phyloP scores from a whole-genome alignment of 2,888 invertebrate genomes.

The Crematogaster levior region DNA sequence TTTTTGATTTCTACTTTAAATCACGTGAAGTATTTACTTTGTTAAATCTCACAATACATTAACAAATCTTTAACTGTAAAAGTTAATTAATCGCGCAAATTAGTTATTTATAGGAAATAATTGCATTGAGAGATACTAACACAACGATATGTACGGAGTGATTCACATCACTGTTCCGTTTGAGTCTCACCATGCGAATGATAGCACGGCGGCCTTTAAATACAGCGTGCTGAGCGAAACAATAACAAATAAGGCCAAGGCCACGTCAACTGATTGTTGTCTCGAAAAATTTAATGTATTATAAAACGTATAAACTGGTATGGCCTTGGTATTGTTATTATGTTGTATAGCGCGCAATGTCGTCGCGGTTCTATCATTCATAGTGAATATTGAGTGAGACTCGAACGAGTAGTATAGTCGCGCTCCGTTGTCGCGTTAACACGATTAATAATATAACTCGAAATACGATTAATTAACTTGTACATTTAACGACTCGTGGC shows the following conservation, averaged over 20 bases:
- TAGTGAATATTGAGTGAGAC: too few relatives aligned
- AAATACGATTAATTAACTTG: not conserved
- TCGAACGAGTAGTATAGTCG: not conserved
- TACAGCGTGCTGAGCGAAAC: not conserved
- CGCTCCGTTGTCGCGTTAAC: not conserved
- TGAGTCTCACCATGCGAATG: too few relatives aligned
- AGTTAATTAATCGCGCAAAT: not conserved
- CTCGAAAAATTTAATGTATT: not conserved
- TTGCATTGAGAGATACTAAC: not conserved
- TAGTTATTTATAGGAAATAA: not conserved
- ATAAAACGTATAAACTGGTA: not conserved
- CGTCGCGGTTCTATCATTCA: too few relatives aligned
- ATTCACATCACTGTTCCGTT: too few relatives aligned
- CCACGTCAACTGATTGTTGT: not conserved
- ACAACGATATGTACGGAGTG: too few relatives aligned
- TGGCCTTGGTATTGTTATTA: not conserved
- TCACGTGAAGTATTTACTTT: not conserved
- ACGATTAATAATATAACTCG: not conserved
- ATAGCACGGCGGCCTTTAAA: too few relatives aligned
- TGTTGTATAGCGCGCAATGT: not conserved
- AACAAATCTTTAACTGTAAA: not conserved
- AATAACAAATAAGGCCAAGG: not conserved
- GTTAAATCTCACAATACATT: not conserved
- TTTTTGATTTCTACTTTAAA: not conserved
- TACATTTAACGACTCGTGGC: not conserved